Base-by-base conservation (phyloP, 1,140 invertebrate genomes). In the Brachystomella parvula region DNA sequence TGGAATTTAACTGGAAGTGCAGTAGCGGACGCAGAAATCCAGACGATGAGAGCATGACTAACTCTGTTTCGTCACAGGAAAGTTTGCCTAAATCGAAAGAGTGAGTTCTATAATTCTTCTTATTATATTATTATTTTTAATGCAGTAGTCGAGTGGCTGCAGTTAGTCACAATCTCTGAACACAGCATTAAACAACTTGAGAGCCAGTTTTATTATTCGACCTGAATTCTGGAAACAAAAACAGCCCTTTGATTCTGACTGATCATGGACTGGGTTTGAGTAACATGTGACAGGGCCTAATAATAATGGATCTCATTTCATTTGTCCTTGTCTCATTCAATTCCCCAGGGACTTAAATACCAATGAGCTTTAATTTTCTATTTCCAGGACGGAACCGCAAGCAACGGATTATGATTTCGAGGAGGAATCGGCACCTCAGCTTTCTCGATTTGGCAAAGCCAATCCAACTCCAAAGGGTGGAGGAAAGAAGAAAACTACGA, bases 401-500 rank as follows among this genome's bases (percentile, higher is more conserved):
- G 79, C 81, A 72, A 84, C 85, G 0, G 84, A 87, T 74, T 88
- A 87, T 76, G 86, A 88, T 77, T 89, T 88, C 64, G 85, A 86
- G 83, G 86, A 88, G 68, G 86, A 88, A 77, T 85, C 84, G 1
- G 81, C 86, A 26, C 80, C 83, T 67, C 74, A 86, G 47, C 82
- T 84, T 63, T 84, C 86, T 6, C 75, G 82, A 19, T 80, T 84
- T 70, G 82, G 83, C 66, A 84, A 83, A 0, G 78, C 79, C 67
- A 83, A 47, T 15, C 39, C 82, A 62, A 84, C 84, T 3, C 80
- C 86, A 19, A 83, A 86, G 71, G 86, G 86, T 3, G 87, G 86
- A 70, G 86, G 86, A 0, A 89, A 88, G 73, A 88, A 88, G 76
- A 87, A 87, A 77, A 87, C 86, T 1, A 86, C 86, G 0, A 87